A percentile compares a stretch with the other conserved stretches of the same genome.
Conservation (phyloP, 2,797 vertebrate species). For the Clarias fuscus region DNA sequence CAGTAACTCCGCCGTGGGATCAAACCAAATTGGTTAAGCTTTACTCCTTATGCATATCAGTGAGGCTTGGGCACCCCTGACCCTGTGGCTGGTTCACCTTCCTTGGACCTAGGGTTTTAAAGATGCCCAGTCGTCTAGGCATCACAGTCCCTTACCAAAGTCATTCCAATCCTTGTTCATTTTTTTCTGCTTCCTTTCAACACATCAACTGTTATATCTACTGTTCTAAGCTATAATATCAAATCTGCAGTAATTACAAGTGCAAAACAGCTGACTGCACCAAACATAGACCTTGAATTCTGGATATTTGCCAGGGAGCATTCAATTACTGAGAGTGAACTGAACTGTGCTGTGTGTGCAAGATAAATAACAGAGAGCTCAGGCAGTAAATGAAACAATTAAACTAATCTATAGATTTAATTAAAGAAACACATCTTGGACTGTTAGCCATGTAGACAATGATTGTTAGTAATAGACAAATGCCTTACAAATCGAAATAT, state of each 20-base stretch:
- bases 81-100: too few species aligned
- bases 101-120: too few species aligned
- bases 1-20: too few species aligned
- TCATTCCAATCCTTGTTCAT: too few species aligned
- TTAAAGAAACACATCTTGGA: conserved; percentile 78
- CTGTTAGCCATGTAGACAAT: conserved; percentile 58
- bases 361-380: conserved; percentile 74
- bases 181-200: too few species aligned
- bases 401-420: conserved; percentile 81
- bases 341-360: conserved; percentile 63
- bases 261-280: conserved; percentile 58
- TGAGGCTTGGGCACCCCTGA: too few species aligned
- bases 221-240: conserved; percentile 18
- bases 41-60: too few species aligned
- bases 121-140: too few species aligned
- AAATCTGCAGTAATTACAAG: conserved; percentile 33
- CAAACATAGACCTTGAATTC: conserved; percentile 71
- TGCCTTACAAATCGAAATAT: conserved; percentile 57
- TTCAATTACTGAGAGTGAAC: conserved; percentile 81
- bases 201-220: too few species aligned
- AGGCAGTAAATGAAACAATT: conserved; percentile 73
- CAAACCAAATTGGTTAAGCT: too few species aligned
- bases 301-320: conserved; percentile 76
- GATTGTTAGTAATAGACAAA: conserved; percentile 61
- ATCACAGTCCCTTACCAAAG: too few species aligned